phyloP scores from a whole-genome alignment of 2,888 invertebrate species.

The Dendrolimus pini region DNA sequence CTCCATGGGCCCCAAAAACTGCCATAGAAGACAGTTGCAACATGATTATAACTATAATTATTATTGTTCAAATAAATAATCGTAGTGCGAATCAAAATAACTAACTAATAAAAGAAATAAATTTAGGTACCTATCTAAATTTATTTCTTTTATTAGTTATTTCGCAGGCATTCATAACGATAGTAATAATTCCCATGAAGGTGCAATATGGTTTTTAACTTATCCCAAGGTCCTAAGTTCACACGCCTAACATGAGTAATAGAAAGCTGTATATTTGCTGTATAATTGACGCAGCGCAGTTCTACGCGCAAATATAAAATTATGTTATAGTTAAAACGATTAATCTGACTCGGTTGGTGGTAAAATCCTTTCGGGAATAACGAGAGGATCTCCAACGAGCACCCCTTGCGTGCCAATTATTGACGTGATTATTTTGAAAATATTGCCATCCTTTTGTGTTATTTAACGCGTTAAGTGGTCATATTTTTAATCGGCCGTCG shows the following conservation, averaged over 20 bases:
- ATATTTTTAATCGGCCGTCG: slow-evolving; percentile 57
- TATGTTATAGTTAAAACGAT: slow-evolving; percentile 73
- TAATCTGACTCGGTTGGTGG: slow-evolving; percentile 72
- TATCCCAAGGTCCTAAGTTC: background rate
- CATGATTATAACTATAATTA: too few relatives aligned
- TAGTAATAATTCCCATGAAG: slow-evolving; percentile 15
- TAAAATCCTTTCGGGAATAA: slow-evolving; percentile 64
- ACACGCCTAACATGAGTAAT: slow-evolving; percentile 49
- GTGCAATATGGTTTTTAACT: slow-evolving; percentile 40
- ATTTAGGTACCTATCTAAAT: too few relatives aligned
- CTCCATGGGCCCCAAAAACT: too few relatives aligned
- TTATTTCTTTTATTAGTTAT: too few relatives aligned
- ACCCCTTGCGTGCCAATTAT: slow-evolving; percentile 70
- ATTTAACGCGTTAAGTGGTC: slow-evolving; percentile 59
- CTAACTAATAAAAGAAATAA: too few relatives aligned
- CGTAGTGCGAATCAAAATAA: too few relatives aligned
- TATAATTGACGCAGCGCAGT: slow-evolving; percentile 63
- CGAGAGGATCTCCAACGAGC: slow-evolving; percentile 53
- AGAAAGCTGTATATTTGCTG: slow-evolving; percentile 62
- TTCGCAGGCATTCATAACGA: too few relatives aligned
- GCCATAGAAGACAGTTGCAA: too few relatives aligned
- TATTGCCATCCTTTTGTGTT: slow-evolving; percentile 63
- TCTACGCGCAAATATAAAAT: slow-evolving; percentile 53
- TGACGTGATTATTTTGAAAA: slow-evolving; percentile 74
- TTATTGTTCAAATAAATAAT: too few relatives aligned